phyloP scores from a whole-genome alignment of 2,888 invertebrate species.

The Trachelus troglodyta region DNA sequence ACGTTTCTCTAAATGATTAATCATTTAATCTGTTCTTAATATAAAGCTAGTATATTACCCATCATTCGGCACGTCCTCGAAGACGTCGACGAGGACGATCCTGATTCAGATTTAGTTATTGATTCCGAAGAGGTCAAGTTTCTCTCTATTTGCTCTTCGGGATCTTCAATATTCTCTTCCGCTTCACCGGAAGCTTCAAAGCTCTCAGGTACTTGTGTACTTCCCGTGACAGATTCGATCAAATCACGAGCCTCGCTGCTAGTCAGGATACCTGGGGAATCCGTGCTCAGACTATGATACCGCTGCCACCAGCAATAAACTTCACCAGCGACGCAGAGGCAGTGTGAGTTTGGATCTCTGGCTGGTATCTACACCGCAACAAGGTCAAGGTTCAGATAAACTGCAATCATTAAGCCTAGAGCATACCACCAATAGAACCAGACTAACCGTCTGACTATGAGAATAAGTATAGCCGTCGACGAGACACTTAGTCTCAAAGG shows the following conservation, averaged over 20 bases:
- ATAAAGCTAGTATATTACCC: constrained; percentile 29
- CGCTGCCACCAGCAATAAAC: constrained; percentile 63
- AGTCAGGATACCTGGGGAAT: constrained; percentile 17
- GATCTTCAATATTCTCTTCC: constrained; percentile 26
- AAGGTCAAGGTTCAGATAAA: no score
- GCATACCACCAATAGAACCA: no score
- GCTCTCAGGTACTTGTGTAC: no score
- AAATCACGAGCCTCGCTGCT: no score
- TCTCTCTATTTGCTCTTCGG: constrained; percentile 9
- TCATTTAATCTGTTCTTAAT: no score
- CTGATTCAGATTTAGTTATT: constrained; percentile 25
- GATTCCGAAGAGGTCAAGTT: constrained; percentile 33
- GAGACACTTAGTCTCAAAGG: constrained; percentile 52
- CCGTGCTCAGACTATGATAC: constrained; percentile 33
- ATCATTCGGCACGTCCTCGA: constrained; percentile 45
- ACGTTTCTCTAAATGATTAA: no score
- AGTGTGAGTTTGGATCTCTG: constrained; percentile 56
- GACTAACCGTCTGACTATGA: constrained; percentile 56
- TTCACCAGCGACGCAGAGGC: constrained; percentile 60
- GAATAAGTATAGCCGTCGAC: constrained; percentile 55
- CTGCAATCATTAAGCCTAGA: no score
- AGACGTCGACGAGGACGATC: no score
- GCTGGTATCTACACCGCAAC: constrained; percentile 49
- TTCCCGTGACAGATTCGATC: no score
- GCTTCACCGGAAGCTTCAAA: constrained; percentile 32